Base-by-base conservation (phyloP, 2,113 vertebrate genomes). In the Protobothrops flavoviridis region DNA sequence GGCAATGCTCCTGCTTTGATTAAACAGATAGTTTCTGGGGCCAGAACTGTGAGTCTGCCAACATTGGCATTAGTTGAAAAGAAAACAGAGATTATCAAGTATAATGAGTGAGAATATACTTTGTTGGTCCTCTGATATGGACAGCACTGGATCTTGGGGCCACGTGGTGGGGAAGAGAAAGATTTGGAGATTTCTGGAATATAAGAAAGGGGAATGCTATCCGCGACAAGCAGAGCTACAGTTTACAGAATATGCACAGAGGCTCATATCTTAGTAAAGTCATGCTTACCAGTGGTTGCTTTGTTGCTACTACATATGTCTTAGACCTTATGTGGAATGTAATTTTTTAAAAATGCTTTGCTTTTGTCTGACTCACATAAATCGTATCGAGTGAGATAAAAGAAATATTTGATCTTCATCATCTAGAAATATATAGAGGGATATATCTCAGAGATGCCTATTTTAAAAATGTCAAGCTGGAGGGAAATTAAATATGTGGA, bases 71-170 rank as follows among this genome's bases (percentile, higher is more conserved):
- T 2, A 0, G 57, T 74, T 87, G 88, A 95, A 94, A 96, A 95
- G 95, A 92, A 94, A 87, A 94, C 96, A 23, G 64, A 69, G 92
- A 96, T 95, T 93, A 94, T 0, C 94, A 93, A 96, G 64, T 94
- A 24, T 94, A 96, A 95, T 95, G 88, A 91, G 26, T 94, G 74
- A 93, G 90, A 97, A 96, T 52, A 94, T 95, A 89, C 91, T 95
- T 88, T 96, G 2, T 90, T 24, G 74, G 92, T 94, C 57, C 24
- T 0, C 0, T 95, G 93, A 55, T 94, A 23, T 93, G 91, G 56
- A 52, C 43, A 93, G 23, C 26, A 93, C 89, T 94, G 61, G 96
- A 1, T 1, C 21, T 55, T 95, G 92, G 57, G 91, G 87, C 88
- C 93, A 95, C 3, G 2, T 39, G 81, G 3, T 43, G 26, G 45